Evolutionary conservation across 1,140 invertebrate species (phyloP), one percentile per base, ranked within the genome.

Genomic region (Heliconius hewitsoni): DNA sequence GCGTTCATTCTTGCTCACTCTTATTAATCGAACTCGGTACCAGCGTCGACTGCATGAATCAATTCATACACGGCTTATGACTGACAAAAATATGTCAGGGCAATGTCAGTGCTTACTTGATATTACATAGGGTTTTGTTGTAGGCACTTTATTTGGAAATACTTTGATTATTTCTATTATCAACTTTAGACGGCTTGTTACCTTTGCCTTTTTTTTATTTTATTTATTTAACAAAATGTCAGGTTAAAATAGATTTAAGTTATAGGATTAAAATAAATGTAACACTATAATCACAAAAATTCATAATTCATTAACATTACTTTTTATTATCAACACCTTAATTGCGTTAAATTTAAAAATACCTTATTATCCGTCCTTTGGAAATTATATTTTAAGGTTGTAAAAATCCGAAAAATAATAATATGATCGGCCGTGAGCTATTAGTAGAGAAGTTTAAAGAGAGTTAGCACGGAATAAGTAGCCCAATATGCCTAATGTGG

Each of bases 1-100:
- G 82, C 84, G 87, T 93, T 94, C 93, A 94, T 94, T 92, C 91
- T 92, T 90, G 81, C 85, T 77, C 57, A 74, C 80, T 78, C 77
- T 90, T 83, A 86, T 87, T 91, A 89, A 89, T 90, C 87, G 89
- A 89, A 90, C 75, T 78, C 66, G 80, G 81, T 80, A 87, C 84
- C 87, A 87, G 86, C 80, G 52, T 76, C 52, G 84, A 82, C 85
- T 83, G 86, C 84, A 88, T 89, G 84, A 87, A 87, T 86, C 83
- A 80, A 42, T 42, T 52, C 75, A 73, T 71, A 52, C 23, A 76
- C 74, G 39, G 39, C 74, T 39, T 76, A 70, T 70, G 8, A 70
- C 57, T 76, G 60, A 52, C 30, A 70, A 23, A 76, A 55, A 74
- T 74, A n/a, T 74, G 46, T 37, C 73, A 55, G 1, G 46, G 46